Evolutionary conservation across 2,113 vertebrate genomes (phyloP).

Genomic region (Brachyhypopomus occidentalis): DNA sequence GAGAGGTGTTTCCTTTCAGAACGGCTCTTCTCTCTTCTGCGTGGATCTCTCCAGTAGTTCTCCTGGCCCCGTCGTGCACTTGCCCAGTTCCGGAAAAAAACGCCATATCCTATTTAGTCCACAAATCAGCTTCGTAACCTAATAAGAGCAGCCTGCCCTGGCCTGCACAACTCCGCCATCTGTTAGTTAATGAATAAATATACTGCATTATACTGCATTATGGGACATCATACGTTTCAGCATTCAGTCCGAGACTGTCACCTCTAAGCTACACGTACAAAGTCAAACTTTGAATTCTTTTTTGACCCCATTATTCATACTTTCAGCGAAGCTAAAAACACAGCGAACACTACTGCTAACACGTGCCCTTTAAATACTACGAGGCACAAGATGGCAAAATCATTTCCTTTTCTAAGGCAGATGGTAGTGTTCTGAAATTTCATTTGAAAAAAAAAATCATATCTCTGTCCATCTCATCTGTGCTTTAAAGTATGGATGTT

Average conservation of each 20-base stretch:
- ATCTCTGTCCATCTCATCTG: neutral
- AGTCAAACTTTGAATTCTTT: constrained; percentile 6
- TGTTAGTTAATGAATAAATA: constrained; percentile 43
- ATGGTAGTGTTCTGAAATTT: neutral
- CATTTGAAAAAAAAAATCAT: neutral
- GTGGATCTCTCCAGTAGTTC: too few species aligned
- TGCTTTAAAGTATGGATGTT: neutral
- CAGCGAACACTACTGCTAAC: neutral
- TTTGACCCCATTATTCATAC: neutral
- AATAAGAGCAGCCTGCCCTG: neutral
- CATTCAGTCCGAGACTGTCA: constrained; percentile 3
- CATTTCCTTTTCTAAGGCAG: neutral
- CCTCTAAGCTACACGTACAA: constrained; percentile 12
- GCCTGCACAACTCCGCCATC: constrained; percentile 26
- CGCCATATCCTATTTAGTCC: neutral
- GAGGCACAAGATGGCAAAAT: neutral
- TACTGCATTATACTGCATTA: constrained; percentile 20
- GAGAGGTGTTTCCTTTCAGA: too few species aligned
- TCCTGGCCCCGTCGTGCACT: too few species aligned
- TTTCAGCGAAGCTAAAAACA: neutral
- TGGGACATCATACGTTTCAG: constrained; percentile 5
- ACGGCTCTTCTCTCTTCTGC: too few species aligned
- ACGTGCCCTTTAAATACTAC: neutral
- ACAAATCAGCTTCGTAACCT: neutral
- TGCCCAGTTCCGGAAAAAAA: neutral